Conservation (phyloP, 2,888 invertebrate species). For the Psylliodes chrysocephalus region DNA sequence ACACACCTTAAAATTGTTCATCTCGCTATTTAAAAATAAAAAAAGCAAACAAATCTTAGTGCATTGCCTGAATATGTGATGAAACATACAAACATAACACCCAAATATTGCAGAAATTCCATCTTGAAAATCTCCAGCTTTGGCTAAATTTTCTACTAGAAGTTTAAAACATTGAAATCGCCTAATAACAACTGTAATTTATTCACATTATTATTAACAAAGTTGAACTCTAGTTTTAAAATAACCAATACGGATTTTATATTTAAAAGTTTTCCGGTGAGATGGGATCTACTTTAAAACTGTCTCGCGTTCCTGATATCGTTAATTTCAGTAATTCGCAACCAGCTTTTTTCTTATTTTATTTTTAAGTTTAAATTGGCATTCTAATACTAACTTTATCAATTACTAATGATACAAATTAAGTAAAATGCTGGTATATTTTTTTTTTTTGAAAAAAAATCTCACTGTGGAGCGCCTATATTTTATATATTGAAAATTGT, state of each 20-base stretch:
- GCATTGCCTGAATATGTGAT: background rate
- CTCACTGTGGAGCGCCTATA: background rate
- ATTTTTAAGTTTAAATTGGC: background rate
- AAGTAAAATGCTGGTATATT: background rate
- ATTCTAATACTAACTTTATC: background rate
- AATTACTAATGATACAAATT: background rate
- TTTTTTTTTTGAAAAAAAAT: background rate
- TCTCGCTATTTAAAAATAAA: too few species aligned
- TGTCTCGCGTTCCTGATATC: background rate
- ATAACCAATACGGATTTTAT: background rate
- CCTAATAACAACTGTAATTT: background rate
- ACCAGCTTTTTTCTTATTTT: background rate
- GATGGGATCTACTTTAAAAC: constrained; percentile 1
- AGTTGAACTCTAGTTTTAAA: background rate
- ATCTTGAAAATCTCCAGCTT: background rate
- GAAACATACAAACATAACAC: background rate
- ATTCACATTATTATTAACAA: background rate
- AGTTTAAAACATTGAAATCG: background rate
- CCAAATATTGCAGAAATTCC: background rate
- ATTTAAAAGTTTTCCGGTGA: background rate
- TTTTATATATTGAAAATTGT: too few species aligned
- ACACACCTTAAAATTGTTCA: background rate
- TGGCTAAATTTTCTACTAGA: background rate
- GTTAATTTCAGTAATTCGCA: background rate
- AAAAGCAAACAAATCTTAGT: too few species aligned